Evolutionary conservation across 1,140 invertebrate species (phyloP).

Genomic region (Forficula auricularia): DNA sequence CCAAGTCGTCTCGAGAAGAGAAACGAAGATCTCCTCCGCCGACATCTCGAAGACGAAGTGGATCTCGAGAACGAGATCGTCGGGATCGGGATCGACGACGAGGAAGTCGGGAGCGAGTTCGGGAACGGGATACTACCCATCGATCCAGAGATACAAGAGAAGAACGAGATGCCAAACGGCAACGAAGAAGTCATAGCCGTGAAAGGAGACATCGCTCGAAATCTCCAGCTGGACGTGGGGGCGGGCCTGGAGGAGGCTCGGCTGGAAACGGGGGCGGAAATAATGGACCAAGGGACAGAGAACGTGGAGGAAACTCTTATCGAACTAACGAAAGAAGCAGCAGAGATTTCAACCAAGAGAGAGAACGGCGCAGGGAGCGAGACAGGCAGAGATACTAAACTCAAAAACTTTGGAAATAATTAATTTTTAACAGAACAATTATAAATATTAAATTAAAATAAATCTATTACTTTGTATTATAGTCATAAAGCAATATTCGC

Average conservation of each 20-base stretch:
- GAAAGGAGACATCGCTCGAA: constrained; percentile 25
- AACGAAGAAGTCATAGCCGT: constrained; percentile 30
- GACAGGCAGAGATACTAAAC: no score
- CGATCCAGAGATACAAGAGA: constrained; percentile 21
- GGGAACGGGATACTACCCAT: constrained; percentile 14
- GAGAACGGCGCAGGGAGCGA: no score
- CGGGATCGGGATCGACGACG: constrained; percentile 32
- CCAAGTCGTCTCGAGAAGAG: background rate
- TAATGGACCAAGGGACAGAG: constrained; percentile 27
- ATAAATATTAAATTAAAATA: no score
- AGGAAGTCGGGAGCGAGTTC: constrained; percentile 1
- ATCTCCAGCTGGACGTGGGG: constrained; percentile 21
- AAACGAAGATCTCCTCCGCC: background rate
- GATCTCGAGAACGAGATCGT: constrained; percentile 28
- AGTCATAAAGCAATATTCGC: no score
- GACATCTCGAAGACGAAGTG: constrained; percentile 3
- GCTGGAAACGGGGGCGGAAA: constrained; percentile 31
- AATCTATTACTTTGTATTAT: no score
- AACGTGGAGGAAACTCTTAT: constrained; percentile 15
- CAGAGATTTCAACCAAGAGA: no score
- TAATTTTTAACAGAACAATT: no score
- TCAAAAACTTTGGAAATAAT: no score
- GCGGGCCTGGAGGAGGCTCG: constrained; percentile 23
- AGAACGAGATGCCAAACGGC: constrained; percentile 31
- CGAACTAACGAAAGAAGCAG: no score